These are phyloP conservation scores for Nerophis ophidion DNA, from an alignment of 2,113 vertebrate species.

Conservation along the genomic window DNA sequence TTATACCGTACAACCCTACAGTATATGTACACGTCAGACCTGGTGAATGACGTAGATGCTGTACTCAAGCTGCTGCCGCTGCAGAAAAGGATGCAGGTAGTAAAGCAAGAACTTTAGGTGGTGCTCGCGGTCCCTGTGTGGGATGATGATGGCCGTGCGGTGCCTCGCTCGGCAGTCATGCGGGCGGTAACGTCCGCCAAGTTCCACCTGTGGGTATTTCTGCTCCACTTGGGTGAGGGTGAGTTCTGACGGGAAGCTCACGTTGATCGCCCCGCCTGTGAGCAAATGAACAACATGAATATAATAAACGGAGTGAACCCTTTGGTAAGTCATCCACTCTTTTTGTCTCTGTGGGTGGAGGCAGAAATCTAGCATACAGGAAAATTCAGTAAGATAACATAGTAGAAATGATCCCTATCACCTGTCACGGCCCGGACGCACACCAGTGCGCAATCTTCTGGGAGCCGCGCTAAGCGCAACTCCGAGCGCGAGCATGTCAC, in stretches of 20 bases:
- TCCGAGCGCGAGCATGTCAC: too few species aligned
- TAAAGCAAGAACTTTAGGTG: slow-evolving; percentile 77
- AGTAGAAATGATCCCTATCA: too few species aligned
- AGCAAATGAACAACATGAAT: background rate
- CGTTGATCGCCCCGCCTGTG: slow-evolving; percentile 73
- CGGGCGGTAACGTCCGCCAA: slow-evolving; percentile 73
- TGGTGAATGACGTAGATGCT: slow-evolving; percentile 79
- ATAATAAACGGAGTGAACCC: too few species aligned
- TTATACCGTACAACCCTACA: too few species aligned
- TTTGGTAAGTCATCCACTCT: too few species aligned
- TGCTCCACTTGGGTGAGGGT: slow-evolving; percentile 60
- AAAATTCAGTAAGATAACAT: too few species aligned
- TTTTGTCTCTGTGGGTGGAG: too few species aligned
- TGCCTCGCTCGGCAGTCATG: slow-evolving; percentile 70
- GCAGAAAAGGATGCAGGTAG: slow-evolving; percentile 77
- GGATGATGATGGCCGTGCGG: slow-evolving; percentile 72
- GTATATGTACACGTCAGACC: slow-evolving; percentile 38
- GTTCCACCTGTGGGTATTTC: slow-evolving; percentile 72
- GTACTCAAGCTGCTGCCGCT: slow-evolving; percentile 75
- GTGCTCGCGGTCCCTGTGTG: slow-evolving; percentile 70
- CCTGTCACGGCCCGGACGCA: too few species aligned
- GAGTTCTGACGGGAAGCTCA: slow-evolving; percentile 68
- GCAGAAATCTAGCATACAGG: too few species aligned
- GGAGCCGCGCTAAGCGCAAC: too few species aligned
- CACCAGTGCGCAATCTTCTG: too few species aligned